Conservation (phyloP, 2,113 vertebrate species). For the Brienomyrus brachyistius region DNA sequence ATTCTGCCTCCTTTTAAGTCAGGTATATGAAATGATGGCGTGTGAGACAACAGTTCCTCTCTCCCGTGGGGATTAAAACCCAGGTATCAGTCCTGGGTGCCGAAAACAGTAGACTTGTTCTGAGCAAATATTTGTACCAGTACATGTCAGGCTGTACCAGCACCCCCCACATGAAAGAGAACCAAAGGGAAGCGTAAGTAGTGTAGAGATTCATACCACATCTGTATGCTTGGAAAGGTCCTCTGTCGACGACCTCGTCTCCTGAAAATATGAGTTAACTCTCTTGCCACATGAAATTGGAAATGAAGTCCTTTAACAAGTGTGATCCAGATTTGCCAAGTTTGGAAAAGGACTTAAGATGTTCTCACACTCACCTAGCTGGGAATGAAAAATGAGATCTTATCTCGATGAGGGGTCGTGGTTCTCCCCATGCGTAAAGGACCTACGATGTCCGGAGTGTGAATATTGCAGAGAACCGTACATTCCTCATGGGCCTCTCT, state of each 20-base stretch:
- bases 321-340: neutral
- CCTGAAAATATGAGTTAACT: neutral
- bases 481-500: neutral
- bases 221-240: neutral
- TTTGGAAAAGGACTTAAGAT: neutral
- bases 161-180: neutral
- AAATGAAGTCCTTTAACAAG: neutral
- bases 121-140: neutral
- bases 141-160: neutral
- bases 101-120: neutral
- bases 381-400: neutral
- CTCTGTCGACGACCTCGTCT: neutral
- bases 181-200: neutral
- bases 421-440: neutral
- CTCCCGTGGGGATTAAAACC: neutral
- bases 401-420: neutral
- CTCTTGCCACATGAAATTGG: neutral
- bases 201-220: neutral
- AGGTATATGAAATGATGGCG: neutral
- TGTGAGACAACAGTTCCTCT: neutral
- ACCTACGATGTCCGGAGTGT: neutral
- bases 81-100: neutral
- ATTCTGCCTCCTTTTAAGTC: neutral
- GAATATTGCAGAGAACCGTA: neutral
- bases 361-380: neutral